These are phyloP conservation scores for Nymphalis polychloros DNA, from an alignment of 2,888 invertebrate species.

Conservation along the genomic window DNA sequence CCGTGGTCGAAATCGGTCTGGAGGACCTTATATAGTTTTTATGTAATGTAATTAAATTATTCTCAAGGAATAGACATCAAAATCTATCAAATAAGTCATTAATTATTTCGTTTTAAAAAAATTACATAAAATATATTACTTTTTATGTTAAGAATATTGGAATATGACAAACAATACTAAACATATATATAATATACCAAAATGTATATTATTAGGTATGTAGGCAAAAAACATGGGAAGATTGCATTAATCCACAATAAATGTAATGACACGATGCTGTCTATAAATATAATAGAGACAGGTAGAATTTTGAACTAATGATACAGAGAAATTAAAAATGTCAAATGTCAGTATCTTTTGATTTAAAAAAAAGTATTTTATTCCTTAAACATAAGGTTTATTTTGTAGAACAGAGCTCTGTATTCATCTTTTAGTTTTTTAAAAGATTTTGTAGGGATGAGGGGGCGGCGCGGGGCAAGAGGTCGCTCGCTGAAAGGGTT, in stretches of 20 bases:
- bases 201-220: background rate
- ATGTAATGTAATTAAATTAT: no score
- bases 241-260: slow-evolving; percentile 81
- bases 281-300: slow-evolving; percentile 79
- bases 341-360: slow-evolving; percentile 40
- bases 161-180: background rate
- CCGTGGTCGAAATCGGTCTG: no score
- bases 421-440: slow-evolving; percentile 53
- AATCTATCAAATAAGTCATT: no score
- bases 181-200: background rate
- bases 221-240: slow-evolving; percentile 66
- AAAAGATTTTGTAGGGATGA: slow-evolving; percentile 56
- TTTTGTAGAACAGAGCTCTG: slow-evolving; percentile 43
- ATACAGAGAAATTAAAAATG: slow-evolving; percentile 45
- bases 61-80: no score
- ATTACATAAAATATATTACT: background rate
- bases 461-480: slow-evolving; percentile 60
- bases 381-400: slow-evolving; percentile 34
- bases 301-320: slow-evolving; percentile 79
- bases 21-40: no score
- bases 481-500: slow-evolving; percentile 77
- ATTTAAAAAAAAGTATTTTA: slow-evolving; percentile 36
- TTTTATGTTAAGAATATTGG: background rate
- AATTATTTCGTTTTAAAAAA: no score
- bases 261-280: slow-evolving; percentile 80